Conservation (phyloP, 2,113 vertebrate species). For the Cyprinus carpio region DNA sequence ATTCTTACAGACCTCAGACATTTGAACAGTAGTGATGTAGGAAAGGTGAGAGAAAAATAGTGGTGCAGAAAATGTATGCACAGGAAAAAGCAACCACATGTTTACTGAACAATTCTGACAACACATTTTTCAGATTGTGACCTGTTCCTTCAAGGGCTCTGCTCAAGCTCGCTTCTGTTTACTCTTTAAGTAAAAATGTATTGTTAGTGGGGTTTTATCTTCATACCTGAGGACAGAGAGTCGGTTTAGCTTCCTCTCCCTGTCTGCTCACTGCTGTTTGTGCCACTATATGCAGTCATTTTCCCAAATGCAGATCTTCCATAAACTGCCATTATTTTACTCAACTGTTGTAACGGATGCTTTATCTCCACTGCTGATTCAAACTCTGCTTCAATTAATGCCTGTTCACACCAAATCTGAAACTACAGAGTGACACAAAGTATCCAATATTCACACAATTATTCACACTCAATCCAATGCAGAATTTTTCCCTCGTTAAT, state of each 20-base stretch:
- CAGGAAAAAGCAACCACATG: neutral
- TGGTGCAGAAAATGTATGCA: neutral
- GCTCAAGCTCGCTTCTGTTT: neutral
- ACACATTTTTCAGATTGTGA: neutral
- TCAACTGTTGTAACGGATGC: neutral
- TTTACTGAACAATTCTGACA: neutral
- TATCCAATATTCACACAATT: neutral
- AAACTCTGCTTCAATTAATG: neutral
- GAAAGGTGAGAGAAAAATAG: neutral
- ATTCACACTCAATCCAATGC: neutral
- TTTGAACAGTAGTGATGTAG: neutral
- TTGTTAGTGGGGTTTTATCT: neutral
- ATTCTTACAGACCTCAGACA: neutral
- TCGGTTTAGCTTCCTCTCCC: neutral
- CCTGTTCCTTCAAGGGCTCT: neutral
- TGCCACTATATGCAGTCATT: neutral
- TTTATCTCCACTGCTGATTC: neutral
- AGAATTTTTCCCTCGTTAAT: neutral
- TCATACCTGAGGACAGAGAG: conserved; percentile 41
- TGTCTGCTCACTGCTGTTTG: conserved; percentile 12
- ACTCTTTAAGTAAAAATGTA: neutral
- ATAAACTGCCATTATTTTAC: neutral
- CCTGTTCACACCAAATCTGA: neutral
- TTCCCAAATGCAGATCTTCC: conserved; percentile 13
- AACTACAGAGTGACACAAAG: neutral